Evolutionary conservation across 2,888 invertebrate species (phyloP).

Genomic region (Tipula lateralis): DNA sequence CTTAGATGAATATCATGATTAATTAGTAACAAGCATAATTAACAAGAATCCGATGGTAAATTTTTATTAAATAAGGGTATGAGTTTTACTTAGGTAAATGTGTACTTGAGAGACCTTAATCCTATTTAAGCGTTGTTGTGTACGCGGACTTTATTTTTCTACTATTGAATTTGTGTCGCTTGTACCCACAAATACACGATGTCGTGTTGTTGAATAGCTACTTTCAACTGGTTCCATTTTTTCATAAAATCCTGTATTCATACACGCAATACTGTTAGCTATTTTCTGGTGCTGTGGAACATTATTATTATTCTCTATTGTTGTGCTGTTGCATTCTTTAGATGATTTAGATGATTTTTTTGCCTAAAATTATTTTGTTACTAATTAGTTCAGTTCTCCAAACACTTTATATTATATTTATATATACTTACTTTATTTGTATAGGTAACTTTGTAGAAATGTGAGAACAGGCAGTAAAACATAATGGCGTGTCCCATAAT

Average conservation of each 20-base stretch:
- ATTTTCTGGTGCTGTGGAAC: slow-evolving; percentile 35
- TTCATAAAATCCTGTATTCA: slow-evolving; percentile 39
- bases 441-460: slow-evolving; percentile 83
- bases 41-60: neutral
- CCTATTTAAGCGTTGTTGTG: neutral
- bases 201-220: slow-evolving; percentile 44
- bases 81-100: neutral
- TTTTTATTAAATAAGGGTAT: neutral
- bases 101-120: neutral
- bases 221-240: slow-evolving; percentile 40
- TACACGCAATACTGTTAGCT: slow-evolving; percentile 38
- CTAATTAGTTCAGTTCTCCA: too few species aligned
- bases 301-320: neutral
- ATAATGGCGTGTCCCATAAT: slow-evolving; percentile 88
- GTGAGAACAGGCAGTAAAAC: slow-evolving; percentile 88
- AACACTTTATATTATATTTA: too few species aligned
- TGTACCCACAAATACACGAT: slow-evolving; percentile 43
- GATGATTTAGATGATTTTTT: neutral
- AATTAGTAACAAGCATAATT: neutral
- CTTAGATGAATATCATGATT: neutral
- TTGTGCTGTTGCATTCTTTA: slow-evolving; percentile 20
- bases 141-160: slow-evolving; percentile 34
- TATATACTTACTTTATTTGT: slow-evolving; percentile 46
- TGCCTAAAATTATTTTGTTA: neutral
- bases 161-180: slow-evolving; percentile 34